Conservation (phyloP, 2,797 vertebrate genomes). For the Nasua narica region DNA sequence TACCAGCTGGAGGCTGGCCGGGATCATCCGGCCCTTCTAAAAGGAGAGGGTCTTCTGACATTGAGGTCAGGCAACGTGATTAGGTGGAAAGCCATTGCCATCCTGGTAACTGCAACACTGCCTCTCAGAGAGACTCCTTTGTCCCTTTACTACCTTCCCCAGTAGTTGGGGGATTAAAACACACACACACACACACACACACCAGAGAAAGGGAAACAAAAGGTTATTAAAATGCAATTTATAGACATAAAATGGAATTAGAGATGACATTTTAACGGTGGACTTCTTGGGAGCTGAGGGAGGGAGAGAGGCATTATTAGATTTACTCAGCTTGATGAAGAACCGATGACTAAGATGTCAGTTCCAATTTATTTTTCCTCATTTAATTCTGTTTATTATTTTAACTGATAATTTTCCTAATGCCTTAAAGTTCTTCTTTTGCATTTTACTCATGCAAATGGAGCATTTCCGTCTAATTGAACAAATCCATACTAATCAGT, state of each 20-base stretch:
- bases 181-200: neutral
- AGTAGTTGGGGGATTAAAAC: neutral
- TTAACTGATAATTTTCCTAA: slow-evolving; percentile 67
- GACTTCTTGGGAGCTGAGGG: slow-evolving; percentile 64
- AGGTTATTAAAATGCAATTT: slow-evolving; percentile 65
- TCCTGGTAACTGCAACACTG: neutral
- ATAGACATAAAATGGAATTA: slow-evolving; percentile 59
- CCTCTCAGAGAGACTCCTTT: neutral
- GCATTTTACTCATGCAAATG: slow-evolving; percentile 55
- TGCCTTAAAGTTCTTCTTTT: slow-evolving; percentile 55
- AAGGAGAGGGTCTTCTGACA: slow-evolving; percentile 30
- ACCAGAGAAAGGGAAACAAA: slow-evolving; percentile 43
- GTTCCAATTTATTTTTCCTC: slow-evolving; percentile 69
- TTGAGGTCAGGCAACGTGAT: neutral
- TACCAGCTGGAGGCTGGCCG: slow-evolving; percentile 18
- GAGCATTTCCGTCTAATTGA: slow-evolving; percentile 59
- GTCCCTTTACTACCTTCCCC: neutral
- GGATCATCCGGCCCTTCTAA: neutral
- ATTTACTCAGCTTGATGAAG: slow-evolving; percentile 70
- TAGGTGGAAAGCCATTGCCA: neutral
- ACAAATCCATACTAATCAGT: slow-evolving; percentile 71
- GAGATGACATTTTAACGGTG: slow-evolving; percentile 65
- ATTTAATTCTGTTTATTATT: slow-evolving; percentile 65
- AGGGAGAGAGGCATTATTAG: slow-evolving; percentile 64
- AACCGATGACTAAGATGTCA: slow-evolving; percentile 54